These are phyloP conservation scores for Lottia scabra DNA, from an alignment of 2,888 invertebrate species.

Conservation along the genomic window DNA sequence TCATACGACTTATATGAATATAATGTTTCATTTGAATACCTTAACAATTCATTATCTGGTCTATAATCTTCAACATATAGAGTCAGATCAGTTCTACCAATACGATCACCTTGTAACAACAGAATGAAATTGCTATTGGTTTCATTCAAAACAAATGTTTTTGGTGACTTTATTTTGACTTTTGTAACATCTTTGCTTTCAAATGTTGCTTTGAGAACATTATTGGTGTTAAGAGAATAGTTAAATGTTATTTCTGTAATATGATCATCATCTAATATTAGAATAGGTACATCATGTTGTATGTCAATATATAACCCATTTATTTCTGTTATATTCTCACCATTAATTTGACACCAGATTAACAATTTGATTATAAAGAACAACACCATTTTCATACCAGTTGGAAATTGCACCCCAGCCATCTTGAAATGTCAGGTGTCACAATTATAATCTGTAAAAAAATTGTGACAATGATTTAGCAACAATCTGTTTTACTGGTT, in stretches of 20 bases:
- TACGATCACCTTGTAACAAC: not conserved
- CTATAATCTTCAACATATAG: not conserved
- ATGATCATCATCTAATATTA: not conserved
- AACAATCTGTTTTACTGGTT: no score
- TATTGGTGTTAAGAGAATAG: not conserved
- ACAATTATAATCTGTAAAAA: no score
- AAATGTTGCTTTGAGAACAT: not conserved
- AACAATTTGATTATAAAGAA: no score
- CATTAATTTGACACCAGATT: no score
- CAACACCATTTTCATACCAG: no score
- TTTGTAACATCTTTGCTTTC: not conserved
- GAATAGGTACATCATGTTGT: not conserved
- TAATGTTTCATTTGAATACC: not conserved
- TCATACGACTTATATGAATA: slow-evolving; percentile 27
- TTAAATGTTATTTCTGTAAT: not conserved
- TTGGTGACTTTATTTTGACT: not conserved
- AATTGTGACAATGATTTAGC: no score
- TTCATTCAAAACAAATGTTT: not conserved
- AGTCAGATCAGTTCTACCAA: not conserved
- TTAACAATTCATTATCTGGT: not conserved
- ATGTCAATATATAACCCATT: not conserved
- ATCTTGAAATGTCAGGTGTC: no score
- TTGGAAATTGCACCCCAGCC: no score
- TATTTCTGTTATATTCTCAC: no score
- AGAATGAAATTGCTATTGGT: no score